Conservation (phyloP, 2,113 vertebrate species). For the Mandrillus leucophaeus region DNA sequence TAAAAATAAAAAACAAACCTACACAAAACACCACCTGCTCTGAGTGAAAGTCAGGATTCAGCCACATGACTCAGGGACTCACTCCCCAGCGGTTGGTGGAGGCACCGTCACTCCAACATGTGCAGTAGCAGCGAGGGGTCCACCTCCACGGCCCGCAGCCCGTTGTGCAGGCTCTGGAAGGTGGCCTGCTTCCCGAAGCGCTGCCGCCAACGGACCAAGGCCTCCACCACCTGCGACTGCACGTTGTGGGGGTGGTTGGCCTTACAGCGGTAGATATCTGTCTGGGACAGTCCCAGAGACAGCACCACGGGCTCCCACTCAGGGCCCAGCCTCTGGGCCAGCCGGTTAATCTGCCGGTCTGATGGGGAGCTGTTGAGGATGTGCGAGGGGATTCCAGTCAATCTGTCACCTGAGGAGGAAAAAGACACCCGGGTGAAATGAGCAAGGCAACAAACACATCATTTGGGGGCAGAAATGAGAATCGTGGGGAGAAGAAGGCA, state of each 20-base stretch:
- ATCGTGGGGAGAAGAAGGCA: rapidly evolving
- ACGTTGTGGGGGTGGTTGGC: conserved; percentile 87
- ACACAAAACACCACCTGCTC: not conserved
- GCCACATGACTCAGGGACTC: not conserved
- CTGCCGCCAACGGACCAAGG: conserved; percentile 91
- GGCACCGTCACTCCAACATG: conserved; percentile 81
- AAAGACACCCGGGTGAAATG: not conserved
- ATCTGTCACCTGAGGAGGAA: conserved; percentile 76
- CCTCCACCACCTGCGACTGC: conserved; percentile 90
- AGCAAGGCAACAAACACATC: not conserved
- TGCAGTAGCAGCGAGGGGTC: conserved; percentile 88
- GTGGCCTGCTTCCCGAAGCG: conserved; percentile 89
- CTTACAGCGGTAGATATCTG: conserved; percentile 91
- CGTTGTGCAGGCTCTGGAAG: conserved; percentile 81
- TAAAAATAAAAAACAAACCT: not conserved
- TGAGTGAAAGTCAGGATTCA: not conserved
- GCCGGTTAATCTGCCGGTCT: conserved; percentile 90
- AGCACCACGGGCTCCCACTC: conserved; percentile 92
- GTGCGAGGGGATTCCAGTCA: conserved; percentile 71
- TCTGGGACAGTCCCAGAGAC: conserved; percentile 89
- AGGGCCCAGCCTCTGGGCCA: conserved; percentile 87
- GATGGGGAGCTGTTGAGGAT: conserved; percentile 87
- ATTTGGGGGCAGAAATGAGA: rapidly evolving
- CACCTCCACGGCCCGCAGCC: conserved; percentile 84
- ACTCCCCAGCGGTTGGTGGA: rapidly evolving